Conservation (phyloP, 2,797 vertebrate species). For the Megaceryle alcyon region DNA sequence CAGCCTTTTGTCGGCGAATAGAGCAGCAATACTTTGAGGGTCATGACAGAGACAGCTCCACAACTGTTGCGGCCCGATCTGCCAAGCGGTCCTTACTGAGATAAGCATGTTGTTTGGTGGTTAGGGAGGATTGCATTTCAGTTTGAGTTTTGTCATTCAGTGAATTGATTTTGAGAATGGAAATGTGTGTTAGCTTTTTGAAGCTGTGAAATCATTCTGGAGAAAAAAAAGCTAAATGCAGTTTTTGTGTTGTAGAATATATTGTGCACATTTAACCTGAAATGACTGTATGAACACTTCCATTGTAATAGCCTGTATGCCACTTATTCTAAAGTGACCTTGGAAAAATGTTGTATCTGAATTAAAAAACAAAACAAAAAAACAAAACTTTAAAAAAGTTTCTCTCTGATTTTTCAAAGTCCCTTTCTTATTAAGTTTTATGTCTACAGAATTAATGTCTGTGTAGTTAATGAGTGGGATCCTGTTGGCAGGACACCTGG, state of each 20-base stretch:
- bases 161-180: constrained; percentile 36
- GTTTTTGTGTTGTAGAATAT: constrained; percentile 39
- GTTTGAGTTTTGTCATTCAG: constrained; percentile 38
- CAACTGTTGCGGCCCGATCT: constrained; percentile 30
- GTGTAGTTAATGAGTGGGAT: neutral
- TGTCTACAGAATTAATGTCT: constrained; percentile 15
- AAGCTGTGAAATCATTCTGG: constrained; percentile 62
- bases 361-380: constrained; percentile 20
- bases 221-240: neutral
- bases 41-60: constrained; percentile 76
- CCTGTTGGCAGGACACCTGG: neutral
- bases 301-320: constrained; percentile 59
- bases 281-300: constrained; percentile 14
- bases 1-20: constrained; percentile 93
- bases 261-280: constrained; percentile 34
- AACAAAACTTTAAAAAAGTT: constrained; percentile 52
- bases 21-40: constrained; percentile 94
- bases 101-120: neutral
- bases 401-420: constrained; percentile 79
- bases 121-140: neutral
- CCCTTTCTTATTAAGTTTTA: constrained; percentile 65
- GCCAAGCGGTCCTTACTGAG: constrained; percentile 66
- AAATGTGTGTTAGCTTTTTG: constrained; percentile 5
- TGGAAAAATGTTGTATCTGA: constrained; percentile 62
- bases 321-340: constrained; percentile 81